These are phyloP conservation scores for Uromys caudimaculatus DNA, from an alignment of 2,797 vertebrate species.

Conservation along the genomic window DNA sequence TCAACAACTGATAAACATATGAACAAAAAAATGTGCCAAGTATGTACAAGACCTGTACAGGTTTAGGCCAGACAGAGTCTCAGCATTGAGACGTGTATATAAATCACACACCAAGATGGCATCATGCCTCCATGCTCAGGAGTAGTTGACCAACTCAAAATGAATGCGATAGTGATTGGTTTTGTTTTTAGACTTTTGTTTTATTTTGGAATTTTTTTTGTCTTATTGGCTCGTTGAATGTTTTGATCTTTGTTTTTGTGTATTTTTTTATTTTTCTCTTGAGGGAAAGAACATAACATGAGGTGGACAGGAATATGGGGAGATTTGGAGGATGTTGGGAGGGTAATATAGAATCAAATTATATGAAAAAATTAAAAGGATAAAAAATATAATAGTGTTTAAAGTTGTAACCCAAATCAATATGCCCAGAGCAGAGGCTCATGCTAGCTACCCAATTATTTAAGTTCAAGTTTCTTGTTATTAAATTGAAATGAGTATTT, in stretches of 20 bases:
- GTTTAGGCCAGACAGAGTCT: not conserved
- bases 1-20: not conserved
- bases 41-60: not conserved
- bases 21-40: not conserved
- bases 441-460: not conserved
- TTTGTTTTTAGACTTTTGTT: not conserved
- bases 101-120: not conserved
- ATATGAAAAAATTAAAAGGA: not conserved
- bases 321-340: not conserved
- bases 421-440: not conserved
- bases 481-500: not conserved
- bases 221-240: not conserved
- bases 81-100: not conserved
- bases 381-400: not conserved
- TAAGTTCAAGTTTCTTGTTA: constrained; percentile 1
- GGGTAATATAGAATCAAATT: not conserved
- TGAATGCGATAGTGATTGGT: not conserved
- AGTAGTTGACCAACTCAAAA: not conserved
- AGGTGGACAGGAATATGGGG: not conserved
- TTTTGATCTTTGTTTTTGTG: not conserved
- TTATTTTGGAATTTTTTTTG: not conserved
- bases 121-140: too few relatives aligned
- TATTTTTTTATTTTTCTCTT: not conserved
- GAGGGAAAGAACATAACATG: not conserved
- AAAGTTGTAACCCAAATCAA: not conserved